Conservation (phyloP, 2,797 vertebrate genomes). For the Dendrocincla tyrannina region DNA sequence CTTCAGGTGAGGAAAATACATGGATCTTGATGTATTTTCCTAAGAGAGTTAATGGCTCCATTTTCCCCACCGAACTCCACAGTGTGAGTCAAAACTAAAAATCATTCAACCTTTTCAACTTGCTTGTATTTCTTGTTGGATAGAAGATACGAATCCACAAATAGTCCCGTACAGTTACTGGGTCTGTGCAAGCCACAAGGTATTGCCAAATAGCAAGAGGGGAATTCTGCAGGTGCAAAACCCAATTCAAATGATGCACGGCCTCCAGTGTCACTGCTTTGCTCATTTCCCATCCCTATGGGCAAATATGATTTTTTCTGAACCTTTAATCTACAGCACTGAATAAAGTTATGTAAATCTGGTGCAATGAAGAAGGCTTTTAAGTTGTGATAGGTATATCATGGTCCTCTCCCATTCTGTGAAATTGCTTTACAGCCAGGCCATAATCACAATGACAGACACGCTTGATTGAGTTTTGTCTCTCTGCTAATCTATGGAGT, state of each 20-base stretch:
- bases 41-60: background rate
- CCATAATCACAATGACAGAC: slow-evolving; percentile 44
- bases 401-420: slow-evolving; percentile 6
- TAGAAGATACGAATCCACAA: background rate
- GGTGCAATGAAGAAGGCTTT: background rate
- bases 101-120: background rate
- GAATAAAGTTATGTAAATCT: slow-evolving; percentile 44
- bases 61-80: background rate
- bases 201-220: background rate
- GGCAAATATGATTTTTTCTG: background rate
- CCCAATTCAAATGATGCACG: background rate
- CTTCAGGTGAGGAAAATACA: background rate
- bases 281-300: background rate
- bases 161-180: background rate
- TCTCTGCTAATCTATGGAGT: slow-evolving; percentile 55
- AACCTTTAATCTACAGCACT: background rate
- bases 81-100: background rate
- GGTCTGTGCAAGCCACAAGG: background rate
- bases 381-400: background rate
- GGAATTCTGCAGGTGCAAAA: background rate
- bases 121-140: background rate
- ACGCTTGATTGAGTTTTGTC: slow-evolving; percentile 60
- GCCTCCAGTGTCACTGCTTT: background rate
- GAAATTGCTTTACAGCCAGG: slow-evolving; percentile 56
- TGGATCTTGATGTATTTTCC: background rate